Conservation (phyloP, 2,113 vertebrate species). For the Himantopus leucocephalus region DNA sequence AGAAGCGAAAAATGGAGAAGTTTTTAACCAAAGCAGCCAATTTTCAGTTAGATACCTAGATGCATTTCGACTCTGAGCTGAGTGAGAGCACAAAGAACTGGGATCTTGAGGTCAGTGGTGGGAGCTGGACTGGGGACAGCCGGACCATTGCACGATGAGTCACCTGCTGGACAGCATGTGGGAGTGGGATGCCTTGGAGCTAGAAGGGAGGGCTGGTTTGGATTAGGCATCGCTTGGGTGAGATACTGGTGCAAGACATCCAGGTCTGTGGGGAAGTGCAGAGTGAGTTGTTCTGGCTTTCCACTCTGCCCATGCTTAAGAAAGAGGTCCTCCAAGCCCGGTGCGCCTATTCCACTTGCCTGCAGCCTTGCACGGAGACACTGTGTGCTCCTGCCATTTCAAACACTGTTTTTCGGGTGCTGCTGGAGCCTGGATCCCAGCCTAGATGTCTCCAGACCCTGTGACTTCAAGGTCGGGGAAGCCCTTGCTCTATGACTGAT, state of each 20-base stretch:
- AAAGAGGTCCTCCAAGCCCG: background rate
- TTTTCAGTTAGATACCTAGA: background rate
- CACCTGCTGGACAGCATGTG: background rate
- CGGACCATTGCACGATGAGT: background rate
- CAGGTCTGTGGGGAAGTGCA: background rate
- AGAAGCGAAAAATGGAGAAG: background rate
- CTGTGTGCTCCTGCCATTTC: background rate
- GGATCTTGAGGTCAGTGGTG: background rate
- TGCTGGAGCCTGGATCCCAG: background rate
- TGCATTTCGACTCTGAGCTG: background rate
- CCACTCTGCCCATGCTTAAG: background rate
- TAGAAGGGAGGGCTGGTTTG: background rate
- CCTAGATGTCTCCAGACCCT: background rate
- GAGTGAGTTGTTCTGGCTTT: background rate
- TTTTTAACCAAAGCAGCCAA: background rate
- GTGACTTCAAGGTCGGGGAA: background rate
- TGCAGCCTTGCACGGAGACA: background rate
- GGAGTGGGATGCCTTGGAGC: background rate
- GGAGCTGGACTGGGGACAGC: background rate
- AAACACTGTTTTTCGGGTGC: fast-evolving
- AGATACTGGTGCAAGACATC: background rate
- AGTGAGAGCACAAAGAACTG: background rate
- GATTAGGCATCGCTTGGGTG: background rate
- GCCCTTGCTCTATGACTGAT: background rate
- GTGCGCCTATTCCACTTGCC: fast-evolving